Conservation (phyloP, 2,797 vertebrate species). For the Microctenopoma steveboyesi region DNA sequence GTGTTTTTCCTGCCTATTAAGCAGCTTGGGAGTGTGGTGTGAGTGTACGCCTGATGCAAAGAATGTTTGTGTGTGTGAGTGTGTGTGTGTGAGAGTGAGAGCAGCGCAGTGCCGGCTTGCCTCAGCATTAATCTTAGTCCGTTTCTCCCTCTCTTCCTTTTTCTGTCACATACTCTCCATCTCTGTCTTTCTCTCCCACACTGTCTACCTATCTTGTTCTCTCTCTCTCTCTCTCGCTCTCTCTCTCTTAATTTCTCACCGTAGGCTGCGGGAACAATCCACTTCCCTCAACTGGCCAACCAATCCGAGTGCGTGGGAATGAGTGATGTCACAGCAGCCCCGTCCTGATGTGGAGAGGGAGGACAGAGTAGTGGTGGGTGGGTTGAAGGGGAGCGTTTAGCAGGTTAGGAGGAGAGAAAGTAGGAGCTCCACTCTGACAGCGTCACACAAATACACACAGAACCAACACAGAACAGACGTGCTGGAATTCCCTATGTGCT, state of each 20-base stretch:
- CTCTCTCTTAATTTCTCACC: constrained; percentile 65
- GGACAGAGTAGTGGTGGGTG: constrained; percentile 52
- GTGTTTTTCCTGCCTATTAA: constrained; percentile 75
- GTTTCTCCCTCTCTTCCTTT: constrained; percentile 44
- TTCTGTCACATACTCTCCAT: constrained; percentile 31
- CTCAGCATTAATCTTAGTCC: constrained; percentile 74
- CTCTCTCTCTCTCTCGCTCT: constrained; percentile 45
- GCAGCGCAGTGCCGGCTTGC: constrained; percentile 72
- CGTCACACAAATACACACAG: constrained; percentile 34
- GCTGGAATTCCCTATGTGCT: constrained; percentile 72
- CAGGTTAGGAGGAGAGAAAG: constrained; percentile 56
- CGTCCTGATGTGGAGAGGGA: constrained; percentile 66
- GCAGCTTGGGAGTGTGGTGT: constrained; percentile 73
- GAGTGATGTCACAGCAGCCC: constrained; percentile 86
- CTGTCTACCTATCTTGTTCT: constrained; percentile 35
- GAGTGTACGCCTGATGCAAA: constrained; percentile 60
- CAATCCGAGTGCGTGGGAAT: constrained; percentile 82
- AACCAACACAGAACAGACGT: constrained; percentile 55
- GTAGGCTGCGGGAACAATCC: constrained; percentile 80
- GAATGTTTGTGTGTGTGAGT: constrained; percentile 41
- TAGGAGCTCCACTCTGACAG: constrained; percentile 55
- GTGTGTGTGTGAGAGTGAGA: constrained; percentile 24
- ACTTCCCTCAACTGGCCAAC: constrained; percentile 76
- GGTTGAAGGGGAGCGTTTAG: constrained; percentile 62
- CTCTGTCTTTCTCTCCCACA: constrained; percentile 47